These are phyloP conservation scores for Cheilosia pagana DNA, from an alignment of 2,888 invertebrate genomes.

Conservation along the genomic window DNA sequence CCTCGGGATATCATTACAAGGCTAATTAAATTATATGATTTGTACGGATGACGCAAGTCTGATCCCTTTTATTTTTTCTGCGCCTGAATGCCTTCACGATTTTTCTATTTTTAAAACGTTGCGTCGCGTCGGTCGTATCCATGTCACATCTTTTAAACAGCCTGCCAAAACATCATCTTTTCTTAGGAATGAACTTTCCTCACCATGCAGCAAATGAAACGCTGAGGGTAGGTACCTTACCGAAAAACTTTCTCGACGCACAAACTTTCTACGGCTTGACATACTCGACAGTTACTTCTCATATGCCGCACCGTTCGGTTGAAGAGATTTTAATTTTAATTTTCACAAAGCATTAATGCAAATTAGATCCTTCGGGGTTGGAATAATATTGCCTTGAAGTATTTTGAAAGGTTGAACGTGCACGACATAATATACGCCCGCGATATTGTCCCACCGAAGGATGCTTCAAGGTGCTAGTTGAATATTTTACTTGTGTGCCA, in stretches of 20 bases:
- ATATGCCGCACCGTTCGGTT: conserved; percentile 33
- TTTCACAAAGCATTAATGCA: conserved; percentile 72
- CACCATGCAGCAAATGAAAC: neutral
- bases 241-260: conserved; percentile 48
- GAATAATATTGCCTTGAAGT: conserved; percentile 68
- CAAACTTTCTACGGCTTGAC: conserved; percentile 35
- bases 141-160: conserved; percentile 53
- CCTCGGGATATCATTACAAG: conserved; percentile 69
- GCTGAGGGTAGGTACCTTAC: neutral
- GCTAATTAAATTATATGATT: conserved; percentile 73
- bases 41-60: conserved; percentile 48
- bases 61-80: conserved; percentile 13
- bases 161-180: conserved; percentile 57
- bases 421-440: conserved; percentile 30
- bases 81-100: neutral
- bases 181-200: conserved; percentile 10
- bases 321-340: conserved; percentile 71
- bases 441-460: conserved; percentile 15
- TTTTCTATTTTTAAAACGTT: conserved; percentile 13
- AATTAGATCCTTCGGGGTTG: conserved; percentile 72
- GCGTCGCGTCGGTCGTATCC: no score
- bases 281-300: conserved; percentile 9
- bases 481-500: conserved; percentile 43
- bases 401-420: conserved; percentile 52
- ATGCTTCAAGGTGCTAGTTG: conserved; percentile 39